Evolutionary conservation across 2,797 vertebrate species (phyloP), one percentile per base, ranked within the genome.

Genomic region (Petrocephalus schoutedeni): DNA sequence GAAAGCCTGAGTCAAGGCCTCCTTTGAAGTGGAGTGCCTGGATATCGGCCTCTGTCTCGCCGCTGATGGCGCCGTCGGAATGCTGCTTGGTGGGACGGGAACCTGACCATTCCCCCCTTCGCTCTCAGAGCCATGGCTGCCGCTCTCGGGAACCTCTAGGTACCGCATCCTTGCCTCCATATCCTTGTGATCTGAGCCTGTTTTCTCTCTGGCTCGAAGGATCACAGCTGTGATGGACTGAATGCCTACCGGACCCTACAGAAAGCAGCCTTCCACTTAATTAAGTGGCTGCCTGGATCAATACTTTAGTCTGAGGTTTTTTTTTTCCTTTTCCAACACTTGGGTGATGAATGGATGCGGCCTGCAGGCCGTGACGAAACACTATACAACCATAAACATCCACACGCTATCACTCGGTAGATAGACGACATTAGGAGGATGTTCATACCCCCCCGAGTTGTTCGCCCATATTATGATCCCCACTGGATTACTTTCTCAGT

Each of bases 241-340:
- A 8, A 49, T 2, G 41, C 28, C 83, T 3, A 36, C 41, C 16
- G 6, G 54, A 86, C 53, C 23, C 1, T 59, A 28, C 12, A 49
- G 64, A 64, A 88, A 21, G 14, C 36, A 54, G 14, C 49, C 19
- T 57, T 86, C 57, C 28, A 16, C 74, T 57, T 88, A 86, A 88
- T 88, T 88, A 88, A 86, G 86, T 58, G 88, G 67, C 8, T 41
- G 21, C 64, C 64, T 53, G 71, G 56, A 88, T 88, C 84, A 71
- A 88, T 88, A 54, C 84, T 23, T 88, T 54, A 88, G 9, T 86
- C 53, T 88, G 53, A 86, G 88, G 51, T 0, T 77, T 58, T 86
- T 58, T 80, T 51, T 49, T 28, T 16, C n/a, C 53, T 32, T 16
- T 56, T 77, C 28, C 67, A 14, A 8, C 51, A 19, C 36, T 51